A percentile compares a stretch with the other conserved stretches of the same genome.
Evolutionary conservation across 1,140 invertebrate genomes (phyloP).

Genomic region (Sipha flava): DNA sequence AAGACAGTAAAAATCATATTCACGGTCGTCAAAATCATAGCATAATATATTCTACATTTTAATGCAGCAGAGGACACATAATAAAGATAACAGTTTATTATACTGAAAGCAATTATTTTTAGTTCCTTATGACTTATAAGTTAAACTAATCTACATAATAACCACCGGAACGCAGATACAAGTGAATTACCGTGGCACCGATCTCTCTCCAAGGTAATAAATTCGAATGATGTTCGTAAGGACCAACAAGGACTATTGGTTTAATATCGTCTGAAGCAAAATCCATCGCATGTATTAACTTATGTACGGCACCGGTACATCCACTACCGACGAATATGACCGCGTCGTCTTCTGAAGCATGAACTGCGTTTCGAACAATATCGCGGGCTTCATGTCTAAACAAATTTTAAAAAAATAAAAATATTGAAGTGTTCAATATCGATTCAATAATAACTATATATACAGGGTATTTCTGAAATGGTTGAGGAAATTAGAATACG

Average conservation of each 20-base stretch:
- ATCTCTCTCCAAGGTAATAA: constrained; percentile 75
- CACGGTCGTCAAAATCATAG: background rate
- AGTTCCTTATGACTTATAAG: no score
- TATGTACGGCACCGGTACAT: constrained; percentile 62
- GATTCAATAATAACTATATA: background rate
- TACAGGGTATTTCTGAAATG: no score
- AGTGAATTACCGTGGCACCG: constrained; percentile 58
- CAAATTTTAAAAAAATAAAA: constrained; percentile 23
- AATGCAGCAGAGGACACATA: background rate
- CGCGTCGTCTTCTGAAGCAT: constrained; percentile 72
- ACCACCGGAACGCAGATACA: background rate
- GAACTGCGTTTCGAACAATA: constrained; percentile 69
- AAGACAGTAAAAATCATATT: background rate
- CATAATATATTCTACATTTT: background rate
- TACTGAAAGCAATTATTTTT: background rate
- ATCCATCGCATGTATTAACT: constrained; percentile 57
- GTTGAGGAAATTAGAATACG: no score
- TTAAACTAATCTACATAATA: no score
- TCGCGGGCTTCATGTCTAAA: constrained; percentile 70
- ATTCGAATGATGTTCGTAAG: constrained; percentile 76
- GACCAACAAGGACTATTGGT: constrained; percentile 70
- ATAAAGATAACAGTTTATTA: background rate
- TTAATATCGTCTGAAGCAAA: constrained; percentile 45
- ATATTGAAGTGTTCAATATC: background rate
- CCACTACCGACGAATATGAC: constrained; percentile 72